Evolutionary conservation across 2,113 vertebrate species (phyloP), one percentile per base, ranked within the genome.

Genomic region (Lepus europaeus): DNA sequence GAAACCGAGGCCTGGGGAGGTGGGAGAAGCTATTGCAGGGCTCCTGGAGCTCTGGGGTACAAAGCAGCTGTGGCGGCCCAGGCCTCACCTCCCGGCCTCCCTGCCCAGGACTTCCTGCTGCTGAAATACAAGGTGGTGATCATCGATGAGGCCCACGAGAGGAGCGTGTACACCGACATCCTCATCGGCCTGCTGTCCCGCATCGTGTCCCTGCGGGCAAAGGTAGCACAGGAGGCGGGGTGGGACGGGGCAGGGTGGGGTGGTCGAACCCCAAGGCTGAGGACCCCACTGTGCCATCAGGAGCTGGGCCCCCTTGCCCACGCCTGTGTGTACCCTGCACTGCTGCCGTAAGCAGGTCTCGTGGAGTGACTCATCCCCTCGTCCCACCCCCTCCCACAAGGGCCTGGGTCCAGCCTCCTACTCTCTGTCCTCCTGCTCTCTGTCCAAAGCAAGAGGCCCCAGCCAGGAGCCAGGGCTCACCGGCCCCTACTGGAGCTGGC

Each of bases 81-180:
- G 11, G n/a, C 25, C 76, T 59, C 25, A 27, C 22, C 5, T 9
- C 13, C 0, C 79, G 0, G 0, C 29, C 3, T 14, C 2, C 51
- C 3, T 64, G 84, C 19, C 9, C 95, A 99, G 99, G 99, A 99
- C 87, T 99, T 99, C 91, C 98, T 99, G 97, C 98, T 99, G 23
- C 98, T 98, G 0, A 99, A 97, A 93, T 99, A 99, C 98, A 99
- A 97, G 64, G 99, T 98, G 49, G 81, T 99, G 49, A 99, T 99
- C 87, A 98, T 99, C 0, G 99, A 99, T 0, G 99, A 99, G 59
- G 99, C 99, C 61, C 99, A 99, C 0, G 99, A 99, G 96, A 98
- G 99, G 94, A 99, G 99, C 0, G 98, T 99, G 69, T 99, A 99
- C 98, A 99, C 99, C 0, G 99, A 99, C 96, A 99, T 99, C 97